Percentiles rank a stretch among this genome's conserved stretches.
Evolutionary conservation across 92 coral and sea anemone species (phyloP).

Genomic region (Siderastrea radians): DNA sequence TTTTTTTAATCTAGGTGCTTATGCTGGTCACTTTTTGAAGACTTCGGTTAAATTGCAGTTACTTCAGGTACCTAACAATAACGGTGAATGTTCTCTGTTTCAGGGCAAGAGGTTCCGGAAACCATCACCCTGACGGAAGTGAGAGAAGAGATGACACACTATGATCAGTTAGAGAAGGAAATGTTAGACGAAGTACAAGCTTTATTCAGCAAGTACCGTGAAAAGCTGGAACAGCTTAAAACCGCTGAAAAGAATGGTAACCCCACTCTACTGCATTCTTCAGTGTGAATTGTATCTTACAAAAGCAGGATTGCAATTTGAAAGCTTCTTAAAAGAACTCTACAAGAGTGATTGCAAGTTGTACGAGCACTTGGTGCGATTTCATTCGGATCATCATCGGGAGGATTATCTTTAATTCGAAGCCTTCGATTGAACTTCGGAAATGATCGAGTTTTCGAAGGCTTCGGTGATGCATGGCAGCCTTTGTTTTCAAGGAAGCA

Average conservation of each 20-base stretch:
- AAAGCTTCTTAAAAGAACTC: no score
- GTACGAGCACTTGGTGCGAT: no score
- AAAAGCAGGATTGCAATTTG: neutral
- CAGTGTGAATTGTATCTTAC: neutral
- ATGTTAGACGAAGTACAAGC: constrained; percentile 72
- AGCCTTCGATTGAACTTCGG: no score
- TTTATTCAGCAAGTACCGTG: constrained; percentile 68
- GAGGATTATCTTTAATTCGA: no score
- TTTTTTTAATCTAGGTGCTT: no score
- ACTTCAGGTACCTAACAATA: neutral
- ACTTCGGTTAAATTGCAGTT: no score
- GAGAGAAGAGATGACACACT: constrained; percentile 7
- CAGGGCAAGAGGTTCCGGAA: neutral
- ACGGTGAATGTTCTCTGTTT: neutral
- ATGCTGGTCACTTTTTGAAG: no score
- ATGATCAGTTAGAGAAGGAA: constrained; percentile 72
- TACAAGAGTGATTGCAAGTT: no score
- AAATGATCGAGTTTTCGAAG: no score
- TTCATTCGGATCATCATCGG: no score
- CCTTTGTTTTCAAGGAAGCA: no score
- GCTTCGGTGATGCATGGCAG: no score
- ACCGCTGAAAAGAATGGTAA: constrained; percentile 14
- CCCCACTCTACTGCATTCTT: constrained; percentile 9
- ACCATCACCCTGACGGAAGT: neutral
- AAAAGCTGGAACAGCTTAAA: constrained; percentile 29